Percentiles rank a stretch among this genome's conserved stretches.
phyloP scores from a whole-genome alignment of 2,888 invertebrate species.

The Maniola hyperantus region DNA sequence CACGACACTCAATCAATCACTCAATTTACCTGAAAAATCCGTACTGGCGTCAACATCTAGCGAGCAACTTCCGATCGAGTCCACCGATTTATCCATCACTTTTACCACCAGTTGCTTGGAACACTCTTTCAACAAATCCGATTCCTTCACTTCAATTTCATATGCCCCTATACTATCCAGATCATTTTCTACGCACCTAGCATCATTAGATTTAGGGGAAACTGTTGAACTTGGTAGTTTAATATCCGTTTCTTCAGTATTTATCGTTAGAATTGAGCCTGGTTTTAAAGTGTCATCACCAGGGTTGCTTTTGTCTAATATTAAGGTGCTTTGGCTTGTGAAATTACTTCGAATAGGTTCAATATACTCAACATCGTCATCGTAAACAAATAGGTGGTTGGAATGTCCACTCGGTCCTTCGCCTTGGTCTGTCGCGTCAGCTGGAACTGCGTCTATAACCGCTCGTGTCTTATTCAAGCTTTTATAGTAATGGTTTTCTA shows the following conservation, averaged over 20 bases:
- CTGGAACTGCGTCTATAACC: constrained; percentile 73
- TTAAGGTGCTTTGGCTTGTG: constrained; percentile 76
- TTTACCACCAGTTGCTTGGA: constrained; percentile 72
- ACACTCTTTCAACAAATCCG: constrained; percentile 65
- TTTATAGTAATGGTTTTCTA: constrained; percentile 77
- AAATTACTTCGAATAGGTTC: constrained; percentile 78
- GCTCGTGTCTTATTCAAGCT: constrained; percentile 66
- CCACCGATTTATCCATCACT: constrained; percentile 89
- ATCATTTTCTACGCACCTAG: constrained; percentile 55
- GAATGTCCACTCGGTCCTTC: constrained; percentile 73
- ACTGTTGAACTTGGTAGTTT: constrained; percentile 73
- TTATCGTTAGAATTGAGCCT: constrained; percentile 69
- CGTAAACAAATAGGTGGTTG: constrained; percentile 64
- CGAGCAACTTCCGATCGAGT: constrained; percentile 94
- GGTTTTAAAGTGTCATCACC: constrained; percentile 54
- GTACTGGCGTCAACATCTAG: constrained; percentile 91
- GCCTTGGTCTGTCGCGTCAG: constrained; percentile 67
- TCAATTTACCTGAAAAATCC: constrained; percentile 86
- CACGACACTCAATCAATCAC: constrained; percentile 47
- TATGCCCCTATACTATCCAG: constrained; percentile 74
- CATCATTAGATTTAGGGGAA: constrained; percentile 67
- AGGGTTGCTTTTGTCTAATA: constrained; percentile 68
- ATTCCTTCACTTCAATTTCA: constrained; percentile 75
- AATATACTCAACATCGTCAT: constrained; percentile 78
- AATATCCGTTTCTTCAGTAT: constrained; percentile 75